Percentiles rank a stretch among this genome's conserved stretches.
Evolutionary conservation across 2,113 vertebrate genomes (phyloP).

Genomic region (Pipra filicauda): DNA sequence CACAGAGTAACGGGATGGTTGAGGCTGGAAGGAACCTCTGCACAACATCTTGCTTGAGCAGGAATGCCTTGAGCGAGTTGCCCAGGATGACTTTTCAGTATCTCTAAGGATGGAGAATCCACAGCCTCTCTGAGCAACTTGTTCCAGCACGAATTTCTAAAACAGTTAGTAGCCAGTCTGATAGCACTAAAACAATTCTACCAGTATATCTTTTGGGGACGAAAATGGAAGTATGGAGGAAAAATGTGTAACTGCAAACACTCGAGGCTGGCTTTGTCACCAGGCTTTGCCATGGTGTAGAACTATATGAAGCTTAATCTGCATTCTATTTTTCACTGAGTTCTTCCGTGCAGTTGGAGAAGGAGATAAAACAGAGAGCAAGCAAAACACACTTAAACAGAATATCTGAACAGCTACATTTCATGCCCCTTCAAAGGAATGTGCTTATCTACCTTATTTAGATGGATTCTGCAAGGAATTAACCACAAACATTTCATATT

Average conservation of each 20-base stretch:
- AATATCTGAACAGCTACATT: neutral
- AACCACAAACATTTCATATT: neutral
- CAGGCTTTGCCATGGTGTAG: neutral
- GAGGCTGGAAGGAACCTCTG: neutral
- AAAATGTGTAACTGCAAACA: neutral
- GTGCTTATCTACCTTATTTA: neutral
- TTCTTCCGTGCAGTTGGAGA: neutral
- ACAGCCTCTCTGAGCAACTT: neutral
- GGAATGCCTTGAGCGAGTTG: fast-evolving
- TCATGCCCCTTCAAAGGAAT: neutral
- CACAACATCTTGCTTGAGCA: neutral
- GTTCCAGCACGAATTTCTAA: neutral
- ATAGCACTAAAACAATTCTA: neutral
- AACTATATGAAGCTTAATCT: neutral
- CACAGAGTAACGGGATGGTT: neutral
- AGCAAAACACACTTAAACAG: neutral
- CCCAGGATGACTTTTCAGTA: neutral
- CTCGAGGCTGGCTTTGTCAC: neutral
- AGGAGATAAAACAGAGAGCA: neutral
- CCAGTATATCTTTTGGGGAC: neutral
- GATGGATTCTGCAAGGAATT: neutral
- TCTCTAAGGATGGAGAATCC: neutral
- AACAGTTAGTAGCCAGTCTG: neutral
- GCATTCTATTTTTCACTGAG: neutral
- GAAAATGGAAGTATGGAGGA: neutral